Evolutionary conservation across 2,888 invertebrate species (phyloP).

Genomic region (Tanytarsus gracilentus): DNA sequence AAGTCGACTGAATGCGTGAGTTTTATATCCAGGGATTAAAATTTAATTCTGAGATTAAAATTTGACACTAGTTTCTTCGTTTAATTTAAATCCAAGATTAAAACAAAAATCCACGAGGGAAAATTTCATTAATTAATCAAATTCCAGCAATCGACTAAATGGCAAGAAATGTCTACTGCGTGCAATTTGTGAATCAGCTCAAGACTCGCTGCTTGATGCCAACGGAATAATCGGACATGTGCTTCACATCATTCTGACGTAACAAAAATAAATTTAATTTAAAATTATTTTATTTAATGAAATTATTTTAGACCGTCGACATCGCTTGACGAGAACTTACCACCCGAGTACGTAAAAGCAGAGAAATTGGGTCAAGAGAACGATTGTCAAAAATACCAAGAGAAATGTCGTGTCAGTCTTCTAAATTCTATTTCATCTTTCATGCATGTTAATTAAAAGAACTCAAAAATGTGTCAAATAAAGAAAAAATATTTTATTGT

Average conservation of each 20-base stretch:
- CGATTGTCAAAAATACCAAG: slow-evolving; percentile 2
- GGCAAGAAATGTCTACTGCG: slow-evolving; percentile 23
- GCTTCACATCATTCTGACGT: slow-evolving; percentile 21
- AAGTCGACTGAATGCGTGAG: slow-evolving; percentile 9
- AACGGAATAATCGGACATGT: slow-evolving; percentile 20
- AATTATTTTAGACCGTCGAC: not conserved
- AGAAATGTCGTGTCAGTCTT: not conserved
- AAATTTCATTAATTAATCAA: no score
- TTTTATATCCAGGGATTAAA: not conserved
- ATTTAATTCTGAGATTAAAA: not conserved
- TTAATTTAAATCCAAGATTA: no score
- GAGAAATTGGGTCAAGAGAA: slow-evolving; percentile 6
- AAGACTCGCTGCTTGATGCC: not conserved
- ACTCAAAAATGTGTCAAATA: not conserved
- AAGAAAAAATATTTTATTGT: not conserved
- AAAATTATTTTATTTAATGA: not conserved
- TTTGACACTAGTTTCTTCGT: no score
- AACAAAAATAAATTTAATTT: not conserved
- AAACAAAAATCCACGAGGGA: no score
- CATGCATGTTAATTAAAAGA: not conserved
- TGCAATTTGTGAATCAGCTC: slow-evolving; percentile 25
- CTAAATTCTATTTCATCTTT: slow-evolving; percentile 9
- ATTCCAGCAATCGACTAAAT: not conserved
- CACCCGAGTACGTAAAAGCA: slow-evolving; percentile 2
- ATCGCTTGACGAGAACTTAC: slow-evolving; percentile 16